Percentiles rank a stretch among this genome's conserved stretches.
These are phyloP conservation scores for Lottia scabra DNA, from an alignment of 2,888 invertebrate species.

Conservation along the genomic window DNA sequence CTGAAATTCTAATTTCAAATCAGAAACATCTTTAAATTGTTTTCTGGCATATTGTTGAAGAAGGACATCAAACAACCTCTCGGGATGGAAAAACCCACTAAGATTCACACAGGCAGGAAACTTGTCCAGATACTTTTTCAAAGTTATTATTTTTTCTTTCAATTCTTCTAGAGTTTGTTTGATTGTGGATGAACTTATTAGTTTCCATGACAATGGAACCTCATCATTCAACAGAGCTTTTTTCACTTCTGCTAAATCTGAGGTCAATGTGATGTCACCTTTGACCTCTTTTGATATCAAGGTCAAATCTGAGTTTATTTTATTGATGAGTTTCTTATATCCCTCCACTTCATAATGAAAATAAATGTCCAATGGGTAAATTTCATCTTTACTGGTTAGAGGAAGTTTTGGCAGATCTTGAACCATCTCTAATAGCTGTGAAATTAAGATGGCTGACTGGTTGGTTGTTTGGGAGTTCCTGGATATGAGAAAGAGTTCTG, in stretches of 20 bases:
- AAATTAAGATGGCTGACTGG: conserved; percentile 35
- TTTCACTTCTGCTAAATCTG: conserved; percentile 41
- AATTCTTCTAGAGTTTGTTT: conserved; percentile 51
- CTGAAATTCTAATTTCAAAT: conserved; percentile 53
- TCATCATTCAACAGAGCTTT: conserved; percentile 47
- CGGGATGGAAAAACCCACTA: conserved; percentile 57
- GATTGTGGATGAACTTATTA: conserved; percentile 41
- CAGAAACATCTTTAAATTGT: conserved; percentile 58
- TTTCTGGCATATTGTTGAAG: conserved; percentile 57
- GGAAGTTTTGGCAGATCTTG: conserved; percentile 49
- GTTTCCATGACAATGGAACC: conserved; percentile 55
- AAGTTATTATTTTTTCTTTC: conserved; percentile 33
- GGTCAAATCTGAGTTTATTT: conserved; percentile 44
- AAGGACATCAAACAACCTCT: conserved; percentile 56
- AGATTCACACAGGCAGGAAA: conserved; percentile 45
- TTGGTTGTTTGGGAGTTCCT: conserved; percentile 26
- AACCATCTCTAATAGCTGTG: conserved; percentile 38
- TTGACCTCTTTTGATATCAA: conserved; percentile 40
- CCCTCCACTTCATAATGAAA: conserved; percentile 54
- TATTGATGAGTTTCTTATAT: conserved; percentile 42
- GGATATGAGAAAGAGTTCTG: conserved; percentile 50
- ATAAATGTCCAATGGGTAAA: conserved; percentile 59
- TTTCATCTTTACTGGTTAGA: conserved; percentile 50
- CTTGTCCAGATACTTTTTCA: conserved; percentile 42
- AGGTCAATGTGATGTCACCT: conserved; percentile 46